These are phyloP conservation scores for Medauroidea extradentata DNA, from an alignment of 1,140 invertebrate species.

Conservation along the genomic window DNA sequence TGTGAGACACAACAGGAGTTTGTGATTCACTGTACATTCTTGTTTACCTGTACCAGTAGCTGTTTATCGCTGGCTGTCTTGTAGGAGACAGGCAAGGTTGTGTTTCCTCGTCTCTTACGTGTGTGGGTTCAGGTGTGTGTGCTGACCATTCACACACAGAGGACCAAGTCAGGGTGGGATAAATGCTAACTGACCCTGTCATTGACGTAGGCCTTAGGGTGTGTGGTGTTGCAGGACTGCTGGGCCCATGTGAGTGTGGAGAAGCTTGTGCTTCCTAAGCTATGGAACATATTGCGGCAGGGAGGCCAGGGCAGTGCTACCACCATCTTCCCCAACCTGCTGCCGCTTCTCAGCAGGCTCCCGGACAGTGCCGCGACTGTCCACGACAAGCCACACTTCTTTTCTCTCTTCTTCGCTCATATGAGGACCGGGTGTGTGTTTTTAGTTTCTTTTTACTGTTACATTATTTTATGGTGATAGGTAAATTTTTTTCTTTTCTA, in stretches of 20 bases:
- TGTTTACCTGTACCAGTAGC: too few relatives aligned
- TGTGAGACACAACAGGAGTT: too few relatives aligned
- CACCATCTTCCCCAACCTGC: constrained; percentile 64
- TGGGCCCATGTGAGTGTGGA: constrained; percentile 61
- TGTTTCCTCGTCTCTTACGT: too few relatives aligned
- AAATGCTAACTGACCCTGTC: too few relatives aligned
- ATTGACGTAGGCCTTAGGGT: too few relatives aligned
- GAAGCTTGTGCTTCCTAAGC: constrained; percentile 65
- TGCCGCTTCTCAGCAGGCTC: constrained; percentile 69
- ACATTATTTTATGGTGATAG: not conserved
- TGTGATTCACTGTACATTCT: too few relatives aligned
- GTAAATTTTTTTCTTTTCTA: not conserved
- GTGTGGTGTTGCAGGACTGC: constrained; percentile 54
- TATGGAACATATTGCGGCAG: constrained; percentile 59
- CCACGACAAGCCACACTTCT: constrained; percentile 52
- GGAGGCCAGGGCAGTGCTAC: constrained; percentile 65
- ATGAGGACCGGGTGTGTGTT: constrained; percentile 56
- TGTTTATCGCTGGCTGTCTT: too few relatives aligned
- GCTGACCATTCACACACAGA: too few relatives aligned
- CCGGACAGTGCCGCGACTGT: constrained; percentile 47
- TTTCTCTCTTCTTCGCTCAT: constrained; percentile 62
- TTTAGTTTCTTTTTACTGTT: not conserved
- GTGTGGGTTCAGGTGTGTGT: too few relatives aligned
- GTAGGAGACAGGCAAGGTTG: too few relatives aligned
- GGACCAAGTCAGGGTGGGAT: too few relatives aligned